Base-by-base conservation (phyloP, 1,140 invertebrate species). In the Sminthurinus signatus region DNA sequence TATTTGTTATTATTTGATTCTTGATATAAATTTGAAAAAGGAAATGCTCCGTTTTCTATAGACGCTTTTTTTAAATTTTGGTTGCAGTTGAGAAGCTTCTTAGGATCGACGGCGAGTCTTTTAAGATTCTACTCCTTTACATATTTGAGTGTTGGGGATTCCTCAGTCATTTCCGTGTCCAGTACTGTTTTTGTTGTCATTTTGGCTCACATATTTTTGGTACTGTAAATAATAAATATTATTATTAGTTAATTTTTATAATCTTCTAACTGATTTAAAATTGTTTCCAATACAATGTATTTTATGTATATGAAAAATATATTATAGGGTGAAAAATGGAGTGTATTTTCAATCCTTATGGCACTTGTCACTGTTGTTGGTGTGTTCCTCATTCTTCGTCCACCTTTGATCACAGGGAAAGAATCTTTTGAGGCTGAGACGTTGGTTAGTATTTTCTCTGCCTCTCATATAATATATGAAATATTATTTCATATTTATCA, bases 151-250 rank as follows among this genome's bases (percentile, higher is more conserved):
- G 15, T 65, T 4, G 63, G 63, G 8, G 67, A 69, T 51, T 51
- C 62, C n/a, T 36, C 62, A 27, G 62, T 68, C 0, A 68, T 65
- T 29, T 50, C 48, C 8, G 59, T 61, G 12, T 51, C 56, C 17
- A 52, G 56, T 25, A 88, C 88, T 17, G 89, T 94, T 19, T 92
- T 94, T 79, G 91, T 93, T 17, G 86, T 88, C 31, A 85, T 94
- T 70, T 91, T 93, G 75, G 91, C 91, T 10, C 80, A 85, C 63
- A 83, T 93, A 68, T 92, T 93, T 76, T 79, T 95, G 1, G 92
- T n/a, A n/a, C n/a, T n/a, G n/a, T n/a, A n/a, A n/a, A 93, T 75
- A 90, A 93, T 73, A 87, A 87, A n/a, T n/a, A n/a, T n/a, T n/a
- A n/a, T n/a, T n/a, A n/a, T n/a, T n/a, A n/a, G n/a, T n/a, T n/a